A percentile compares a stretch with the other conserved stretches of the same genome.
Evolutionary conservation across 2,113 vertebrate species (phyloP).

Genomic region (Trachemys scripta): DNA sequence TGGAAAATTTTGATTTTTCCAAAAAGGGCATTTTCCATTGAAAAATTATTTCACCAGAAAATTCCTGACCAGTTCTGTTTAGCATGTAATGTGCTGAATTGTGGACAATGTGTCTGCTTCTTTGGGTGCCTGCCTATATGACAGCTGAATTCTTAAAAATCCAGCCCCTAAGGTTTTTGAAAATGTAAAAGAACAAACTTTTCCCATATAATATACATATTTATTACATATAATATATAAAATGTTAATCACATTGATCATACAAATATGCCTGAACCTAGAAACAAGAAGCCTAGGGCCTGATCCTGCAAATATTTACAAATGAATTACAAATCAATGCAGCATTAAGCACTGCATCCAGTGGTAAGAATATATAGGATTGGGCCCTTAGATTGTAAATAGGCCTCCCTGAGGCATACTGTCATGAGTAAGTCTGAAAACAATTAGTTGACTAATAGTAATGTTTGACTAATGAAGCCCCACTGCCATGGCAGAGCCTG

Average conservation of each 20-base stretch:
- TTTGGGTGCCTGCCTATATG: background rate
- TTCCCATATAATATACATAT: background rate
- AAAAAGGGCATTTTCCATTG: background rate
- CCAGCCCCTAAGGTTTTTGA: background rate
- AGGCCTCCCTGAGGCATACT: background rate
- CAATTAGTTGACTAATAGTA: background rate
- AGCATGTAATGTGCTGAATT: background rate
- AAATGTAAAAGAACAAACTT: background rate
- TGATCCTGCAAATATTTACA: background rate
- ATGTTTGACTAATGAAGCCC: conserved; percentile 8
- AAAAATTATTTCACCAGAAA: background rate
- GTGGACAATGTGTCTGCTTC: background rate
- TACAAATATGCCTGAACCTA: background rate
- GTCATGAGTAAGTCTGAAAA: background rate
- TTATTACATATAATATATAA: background rate
- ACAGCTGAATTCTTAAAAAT: background rate
- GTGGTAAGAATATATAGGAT: background rate
- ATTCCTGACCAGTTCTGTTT: background rate
- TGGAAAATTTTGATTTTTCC: background rate
- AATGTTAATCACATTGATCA: background rate
- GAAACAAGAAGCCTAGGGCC: background rate
- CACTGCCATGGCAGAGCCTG: background rate
- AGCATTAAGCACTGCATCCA: background rate
- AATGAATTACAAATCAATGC: background rate
- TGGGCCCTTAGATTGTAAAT: background rate